phyloP scores from a whole-genome alignment of 53 echinoderm and acorn worm species.

The Patiria pectinifera region DNA sequence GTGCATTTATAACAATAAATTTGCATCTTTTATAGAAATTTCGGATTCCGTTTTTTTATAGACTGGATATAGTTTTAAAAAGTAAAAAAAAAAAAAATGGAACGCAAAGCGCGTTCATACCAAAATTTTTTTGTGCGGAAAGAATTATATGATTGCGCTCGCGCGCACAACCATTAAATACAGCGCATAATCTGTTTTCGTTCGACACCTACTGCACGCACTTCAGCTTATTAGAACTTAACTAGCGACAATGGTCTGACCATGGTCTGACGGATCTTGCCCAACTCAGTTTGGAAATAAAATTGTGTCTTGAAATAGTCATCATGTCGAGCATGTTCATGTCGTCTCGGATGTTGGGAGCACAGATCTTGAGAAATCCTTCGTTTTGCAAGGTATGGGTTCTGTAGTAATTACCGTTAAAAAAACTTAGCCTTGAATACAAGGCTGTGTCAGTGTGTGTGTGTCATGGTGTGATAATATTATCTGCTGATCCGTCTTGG shows the following conservation, averaged over 20 bases:
- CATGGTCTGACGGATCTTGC: not conserved
- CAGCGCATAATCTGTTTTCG: not conserved
- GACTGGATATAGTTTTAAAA: too few species aligned
- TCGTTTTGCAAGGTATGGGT: constrained; percentile 34
- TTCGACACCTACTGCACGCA: not conserved
- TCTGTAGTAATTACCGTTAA: not conserved
- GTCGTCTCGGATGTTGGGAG: constrained; percentile 19
- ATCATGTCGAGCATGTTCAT: constrained; percentile 22
- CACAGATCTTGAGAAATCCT: constrained; percentile 33
- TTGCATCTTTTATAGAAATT: too few species aligned
- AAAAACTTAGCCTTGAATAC: too few species aligned
- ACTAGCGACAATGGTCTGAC: not conserved
- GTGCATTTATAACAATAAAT: not conserved
- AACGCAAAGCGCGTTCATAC: too few species aligned
- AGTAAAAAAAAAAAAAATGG: too few species aligned
- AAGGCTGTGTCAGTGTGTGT: too few species aligned
- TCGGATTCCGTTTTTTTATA: too few species aligned
- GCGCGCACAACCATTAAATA: not conserved
- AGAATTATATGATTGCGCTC: too few species aligned
- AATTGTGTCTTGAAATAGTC: not conserved
- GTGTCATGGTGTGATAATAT: too few species aligned
- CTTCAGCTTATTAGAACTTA: not conserved
- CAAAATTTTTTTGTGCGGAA: too few species aligned
- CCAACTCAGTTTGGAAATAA: not conserved
- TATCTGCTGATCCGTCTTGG: too few species aligned